These are phyloP conservation scores for Trogon surrucura DNA, from an alignment of 2,113 vertebrate genomes.

Conservation along the genomic window DNA sequence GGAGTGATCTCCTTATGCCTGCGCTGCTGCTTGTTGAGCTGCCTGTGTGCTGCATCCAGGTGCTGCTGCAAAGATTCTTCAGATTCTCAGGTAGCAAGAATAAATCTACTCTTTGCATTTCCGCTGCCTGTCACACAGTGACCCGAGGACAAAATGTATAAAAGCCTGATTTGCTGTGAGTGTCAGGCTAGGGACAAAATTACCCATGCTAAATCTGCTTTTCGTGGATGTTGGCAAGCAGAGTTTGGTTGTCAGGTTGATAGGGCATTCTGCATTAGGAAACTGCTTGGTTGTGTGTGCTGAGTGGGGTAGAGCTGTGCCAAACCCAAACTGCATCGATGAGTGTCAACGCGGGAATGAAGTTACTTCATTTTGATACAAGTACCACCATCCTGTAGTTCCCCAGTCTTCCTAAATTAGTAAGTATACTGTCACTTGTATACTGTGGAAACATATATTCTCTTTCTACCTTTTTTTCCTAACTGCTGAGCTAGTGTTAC, in stretches of 20 bases:
- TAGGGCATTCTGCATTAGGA: accelerated
- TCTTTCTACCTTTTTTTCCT: background rate
- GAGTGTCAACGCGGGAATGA: accelerated
- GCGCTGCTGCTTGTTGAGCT: no score
- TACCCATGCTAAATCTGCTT: accelerated
- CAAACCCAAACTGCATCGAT: accelerated
- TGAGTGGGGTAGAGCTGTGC: background rate
- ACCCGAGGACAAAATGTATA: accelerated
- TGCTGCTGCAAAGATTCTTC: no score
- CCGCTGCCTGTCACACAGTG: no score
- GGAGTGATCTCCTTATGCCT: no score
- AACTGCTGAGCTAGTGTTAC: background rate
- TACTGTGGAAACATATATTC: background rate
- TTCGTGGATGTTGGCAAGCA: accelerated
- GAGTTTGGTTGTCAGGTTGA: background rate
- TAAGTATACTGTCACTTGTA: background rate
- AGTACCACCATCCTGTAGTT: background rate
- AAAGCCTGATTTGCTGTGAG: background rate
- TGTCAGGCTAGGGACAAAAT: background rate
- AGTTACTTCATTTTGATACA: background rate
- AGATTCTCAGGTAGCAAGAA: no score
- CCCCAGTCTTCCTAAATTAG: background rate
- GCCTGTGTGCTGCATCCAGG: no score
- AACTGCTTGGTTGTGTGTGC: no score
- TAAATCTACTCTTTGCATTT: no score